These are phyloP conservation scores for Gambusia yucatana DNA, from an alignment of 2,797 vertebrate species.

Conservation along the genomic window DNA sequence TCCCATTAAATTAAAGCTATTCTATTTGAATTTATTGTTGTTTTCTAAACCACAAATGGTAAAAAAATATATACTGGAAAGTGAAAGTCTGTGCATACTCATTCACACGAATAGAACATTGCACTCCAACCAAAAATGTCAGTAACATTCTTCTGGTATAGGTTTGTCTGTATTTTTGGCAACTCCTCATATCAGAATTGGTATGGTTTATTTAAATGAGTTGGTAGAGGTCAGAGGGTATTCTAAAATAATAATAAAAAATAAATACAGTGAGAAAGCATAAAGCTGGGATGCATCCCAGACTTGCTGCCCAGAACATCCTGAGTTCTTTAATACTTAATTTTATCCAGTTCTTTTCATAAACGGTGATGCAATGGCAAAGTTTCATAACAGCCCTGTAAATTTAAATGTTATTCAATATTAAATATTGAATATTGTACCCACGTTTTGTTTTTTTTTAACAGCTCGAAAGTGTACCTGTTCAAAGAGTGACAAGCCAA, in stretches of 20 bases:
- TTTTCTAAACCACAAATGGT: not conserved
- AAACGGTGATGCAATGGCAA: not conserved
- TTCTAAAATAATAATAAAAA: not conserved
- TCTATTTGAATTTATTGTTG: not conserved
- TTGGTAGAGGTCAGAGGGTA: not conserved
- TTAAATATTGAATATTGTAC: conserved; percentile 2
- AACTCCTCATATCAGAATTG: not conserved
- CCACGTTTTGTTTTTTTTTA: not conserved
- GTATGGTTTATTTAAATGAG: not conserved
- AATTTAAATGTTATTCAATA: not conserved
- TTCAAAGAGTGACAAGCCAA: conserved; percentile 83
- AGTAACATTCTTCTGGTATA: not conserved
- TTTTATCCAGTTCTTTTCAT: not conserved
- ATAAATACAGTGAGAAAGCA: not conserved
- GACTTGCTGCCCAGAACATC: not conserved
- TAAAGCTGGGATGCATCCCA: not conserved
- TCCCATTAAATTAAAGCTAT: not conserved
- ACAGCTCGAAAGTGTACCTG: conserved; percentile 87
- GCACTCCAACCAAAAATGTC: not conserved
- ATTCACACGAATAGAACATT: not conserved
- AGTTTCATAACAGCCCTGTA: not conserved
- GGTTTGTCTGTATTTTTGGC: not conserved
- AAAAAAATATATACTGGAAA: not conserved
- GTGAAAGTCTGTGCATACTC: not conserved
- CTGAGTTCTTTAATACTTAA: not conserved